These are phyloP conservation scores for Papilio polyxenes DNA, from an alignment of 1,140 invertebrate genomes.

Conservation along the genomic window DNA sequence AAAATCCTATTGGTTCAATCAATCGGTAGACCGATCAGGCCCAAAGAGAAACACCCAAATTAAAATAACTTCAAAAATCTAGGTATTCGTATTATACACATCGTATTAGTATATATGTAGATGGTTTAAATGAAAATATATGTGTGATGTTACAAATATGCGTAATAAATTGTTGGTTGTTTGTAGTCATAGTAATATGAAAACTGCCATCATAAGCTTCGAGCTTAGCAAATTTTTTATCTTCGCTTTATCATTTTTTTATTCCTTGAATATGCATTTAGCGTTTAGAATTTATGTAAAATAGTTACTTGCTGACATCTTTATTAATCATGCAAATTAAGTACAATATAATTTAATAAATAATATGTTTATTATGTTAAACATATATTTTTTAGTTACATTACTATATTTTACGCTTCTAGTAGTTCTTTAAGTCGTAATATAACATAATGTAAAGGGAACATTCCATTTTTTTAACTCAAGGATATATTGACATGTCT, in stretches of 20 bases:
- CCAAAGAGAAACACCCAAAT: no score
- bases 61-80: slow-evolving; percentile 7
- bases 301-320: neutral
- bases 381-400: neutral
- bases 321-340: neutral
- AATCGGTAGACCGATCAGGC: no score
- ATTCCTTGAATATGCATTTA: neutral
- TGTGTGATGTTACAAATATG: slow-evolving; percentile 5
- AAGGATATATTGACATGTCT: neutral
- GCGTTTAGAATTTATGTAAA: neutral
- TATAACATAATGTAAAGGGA: slow-evolving; percentile 11
- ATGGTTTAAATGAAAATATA: slow-evolving; percentile 13
- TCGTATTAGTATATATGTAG: slow-evolving; percentile 12
- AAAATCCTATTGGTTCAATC: no score
- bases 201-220: neutral
- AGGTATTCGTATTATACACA: slow-evolving; percentile 18
- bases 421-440: neutral
- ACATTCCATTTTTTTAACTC: neutral
- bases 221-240: neutral
- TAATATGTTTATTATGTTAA: neutral
- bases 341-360: neutral
- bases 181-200: slow-evolving; percentile 10
- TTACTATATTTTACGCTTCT: neutral
- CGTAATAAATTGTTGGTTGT: neutral
- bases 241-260: neutral